Conservation (phyloP, 1,140 invertebrate genomes). For the Bombus affinis region DNA sequence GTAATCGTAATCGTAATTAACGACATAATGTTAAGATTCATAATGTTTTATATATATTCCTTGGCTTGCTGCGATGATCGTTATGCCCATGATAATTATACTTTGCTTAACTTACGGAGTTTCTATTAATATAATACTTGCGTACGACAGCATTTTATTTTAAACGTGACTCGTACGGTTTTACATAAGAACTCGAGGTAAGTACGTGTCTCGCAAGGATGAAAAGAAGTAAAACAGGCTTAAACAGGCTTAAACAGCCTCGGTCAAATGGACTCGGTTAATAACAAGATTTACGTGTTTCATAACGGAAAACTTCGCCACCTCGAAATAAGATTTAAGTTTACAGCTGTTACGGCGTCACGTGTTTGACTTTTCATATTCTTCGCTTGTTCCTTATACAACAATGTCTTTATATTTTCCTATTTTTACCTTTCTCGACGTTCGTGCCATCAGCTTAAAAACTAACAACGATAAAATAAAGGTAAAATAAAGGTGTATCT, state of each 20-base stretch:
- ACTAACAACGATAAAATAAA: too few relatives aligned
- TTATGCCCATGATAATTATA: too few relatives aligned
- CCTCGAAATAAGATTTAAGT: constrained; percentile 14
- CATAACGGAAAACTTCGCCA: not conserved
- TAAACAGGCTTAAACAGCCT: not conserved
- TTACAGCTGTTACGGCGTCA: not conserved
- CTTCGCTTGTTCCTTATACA: not conserved
- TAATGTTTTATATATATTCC: too few relatives aligned
- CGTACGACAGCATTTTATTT: not conserved
- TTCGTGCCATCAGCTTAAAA: not conserved
- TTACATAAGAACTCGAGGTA: not conserved
- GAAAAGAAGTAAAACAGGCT: not conserved
- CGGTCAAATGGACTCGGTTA: constrained; percentile 1
- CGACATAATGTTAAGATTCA: too few relatives aligned
- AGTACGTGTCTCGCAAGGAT: not conserved
- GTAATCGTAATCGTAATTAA: too few relatives aligned
- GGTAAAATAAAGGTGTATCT: too few relatives aligned
- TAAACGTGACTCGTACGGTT: not conserved
- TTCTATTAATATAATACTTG: too few relatives aligned
- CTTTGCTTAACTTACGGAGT: too few relatives aligned
- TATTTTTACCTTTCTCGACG: not conserved
- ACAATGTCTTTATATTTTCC: too few relatives aligned
- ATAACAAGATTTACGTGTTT: constrained; percentile 21
- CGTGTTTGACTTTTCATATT: not conserved
- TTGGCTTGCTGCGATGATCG: too few relatives aligned